Evolutionary conservation across 23 tunicate genomes (phyloP).

Genomic region (Phallusia fumigata): DNA sequence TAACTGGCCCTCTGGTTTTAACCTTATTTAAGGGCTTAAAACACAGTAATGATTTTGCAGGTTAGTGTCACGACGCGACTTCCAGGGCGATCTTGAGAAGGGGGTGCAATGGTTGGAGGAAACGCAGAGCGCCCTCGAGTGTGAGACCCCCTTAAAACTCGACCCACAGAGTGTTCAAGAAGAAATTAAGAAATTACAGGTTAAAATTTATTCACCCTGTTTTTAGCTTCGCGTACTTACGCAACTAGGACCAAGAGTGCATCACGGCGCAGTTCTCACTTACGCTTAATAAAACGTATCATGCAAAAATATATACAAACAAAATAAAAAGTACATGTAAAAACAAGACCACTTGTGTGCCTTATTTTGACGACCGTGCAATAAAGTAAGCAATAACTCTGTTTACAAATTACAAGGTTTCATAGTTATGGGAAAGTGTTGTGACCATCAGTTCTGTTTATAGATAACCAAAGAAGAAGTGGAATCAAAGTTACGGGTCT

Average conservation of each 20-base stretch:
- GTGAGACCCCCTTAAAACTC: slow-evolving; percentile 70
- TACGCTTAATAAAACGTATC: too few relatives aligned
- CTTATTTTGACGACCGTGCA: too few relatives aligned
- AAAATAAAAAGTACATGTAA: too few relatives aligned
- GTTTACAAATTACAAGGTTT: too few relatives aligned
- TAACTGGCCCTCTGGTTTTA: too few relatives aligned
- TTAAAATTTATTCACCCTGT: background rate
- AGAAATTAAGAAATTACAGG: slow-evolving; percentile 87
- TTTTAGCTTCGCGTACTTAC: too few relatives aligned
- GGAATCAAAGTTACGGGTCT: slow-evolving; percentile 62
- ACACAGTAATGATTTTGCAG: slow-evolving; percentile 12
- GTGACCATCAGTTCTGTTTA: background rate
- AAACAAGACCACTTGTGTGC: too few relatives aligned
- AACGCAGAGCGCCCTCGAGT: slow-evolving; percentile 61
- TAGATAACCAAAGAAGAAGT: slow-evolving; percentile 89
- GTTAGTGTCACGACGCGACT: slow-evolving; percentile 73
- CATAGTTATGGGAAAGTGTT: too few relatives aligned
- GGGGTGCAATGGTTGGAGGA: slow-evolving; percentile 89
- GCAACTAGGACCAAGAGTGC: slow-evolving; percentile 39
- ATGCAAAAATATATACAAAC: too few relatives aligned
- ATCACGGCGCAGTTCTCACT: slow-evolving; percentile 73
- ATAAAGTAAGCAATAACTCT: too few relatives aligned
- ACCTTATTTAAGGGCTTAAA: background rate
- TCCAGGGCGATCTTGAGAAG: slow-evolving; percentile 84
- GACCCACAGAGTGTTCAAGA: slow-evolving; percentile 84